Conservation (phyloP, 1,140 invertebrate species). For the Macrostomum lignano region DNA sequence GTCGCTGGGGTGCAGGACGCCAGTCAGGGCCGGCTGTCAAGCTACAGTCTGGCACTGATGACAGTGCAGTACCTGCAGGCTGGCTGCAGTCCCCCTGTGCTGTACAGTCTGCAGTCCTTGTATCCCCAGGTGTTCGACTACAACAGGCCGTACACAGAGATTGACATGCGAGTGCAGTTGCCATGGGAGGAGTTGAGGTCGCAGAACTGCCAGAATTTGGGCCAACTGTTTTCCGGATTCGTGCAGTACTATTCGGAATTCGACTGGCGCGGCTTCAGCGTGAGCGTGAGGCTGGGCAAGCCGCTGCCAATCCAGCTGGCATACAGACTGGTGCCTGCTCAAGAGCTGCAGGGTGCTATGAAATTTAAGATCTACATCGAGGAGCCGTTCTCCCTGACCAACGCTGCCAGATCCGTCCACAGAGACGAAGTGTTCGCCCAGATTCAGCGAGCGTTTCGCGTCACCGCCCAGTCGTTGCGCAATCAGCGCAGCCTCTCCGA, state of each 20-base stretch:
- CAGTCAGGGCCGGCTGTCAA: slow-evolving; percentile 68
- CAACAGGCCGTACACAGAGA: slow-evolving; percentile 35
- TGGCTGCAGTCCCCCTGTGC: slow-evolving; percentile 45
- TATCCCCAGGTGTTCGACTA: slow-evolving; percentile 30
- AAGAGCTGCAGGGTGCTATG: slow-evolving; percentile 1
- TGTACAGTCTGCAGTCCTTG: slow-evolving; percentile 51
- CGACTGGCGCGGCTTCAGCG: slow-evolving; percentile 5
- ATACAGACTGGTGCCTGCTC: neutral
- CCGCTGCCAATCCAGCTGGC: neutral
- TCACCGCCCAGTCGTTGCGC: too few relatives aligned
- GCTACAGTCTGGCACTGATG: slow-evolving; percentile 82
- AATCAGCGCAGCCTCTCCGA: too few relatives aligned
- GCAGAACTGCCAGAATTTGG: slow-evolving; percentile 41
- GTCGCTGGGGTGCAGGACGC: slow-evolving; percentile 77
- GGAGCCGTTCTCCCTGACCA: too few relatives aligned
- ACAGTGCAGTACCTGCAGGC: slow-evolving; percentile 77
- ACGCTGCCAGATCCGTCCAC: too few relatives aligned
- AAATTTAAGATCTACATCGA: slow-evolving; percentile 1
- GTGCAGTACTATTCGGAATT: slow-evolving; percentile 49
- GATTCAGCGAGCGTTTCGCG: too few relatives aligned
- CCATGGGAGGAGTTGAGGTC: slow-evolving; percentile 34
- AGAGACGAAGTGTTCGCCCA: too few relatives aligned
- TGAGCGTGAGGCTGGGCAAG: neutral
- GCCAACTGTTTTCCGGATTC: slow-evolving; percentile 58
- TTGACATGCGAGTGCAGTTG: slow-evolving; percentile 34